phyloP scores from a whole-genome alignment of 2,113 vertebrate genomes.

The Euleptes europaea region DNA sequence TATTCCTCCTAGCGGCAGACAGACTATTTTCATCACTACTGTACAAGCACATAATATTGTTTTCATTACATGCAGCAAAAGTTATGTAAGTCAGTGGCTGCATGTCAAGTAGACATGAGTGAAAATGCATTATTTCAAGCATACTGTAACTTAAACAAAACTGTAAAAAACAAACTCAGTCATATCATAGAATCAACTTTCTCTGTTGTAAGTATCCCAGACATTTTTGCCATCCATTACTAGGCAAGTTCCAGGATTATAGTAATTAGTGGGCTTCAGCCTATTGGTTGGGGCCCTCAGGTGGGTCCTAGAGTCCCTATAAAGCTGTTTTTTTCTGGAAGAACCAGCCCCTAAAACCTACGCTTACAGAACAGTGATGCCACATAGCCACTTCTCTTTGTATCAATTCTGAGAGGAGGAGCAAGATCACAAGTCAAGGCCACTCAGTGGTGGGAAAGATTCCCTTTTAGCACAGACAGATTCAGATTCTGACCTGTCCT shows the following conservation, averaged over 20 bases:
- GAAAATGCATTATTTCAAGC: slow-evolving; percentile 21
- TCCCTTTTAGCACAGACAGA: too few species aligned
- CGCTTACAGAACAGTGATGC: too few species aligned
- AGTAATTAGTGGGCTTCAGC: not conserved
- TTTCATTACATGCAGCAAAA: not conserved
- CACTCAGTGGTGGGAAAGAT: too few species aligned
- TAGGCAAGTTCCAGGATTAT: not conserved
- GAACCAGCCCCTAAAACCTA: too few species aligned
- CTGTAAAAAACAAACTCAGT: not conserved
- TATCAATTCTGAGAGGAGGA: too few species aligned
- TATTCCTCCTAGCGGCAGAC: not conserved
- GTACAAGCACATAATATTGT: not conserved
- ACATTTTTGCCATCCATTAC: not conserved
- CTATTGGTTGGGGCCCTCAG: too few species aligned
- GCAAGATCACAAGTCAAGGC: too few species aligned
- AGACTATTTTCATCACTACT: not conserved
- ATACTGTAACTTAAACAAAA: not conserved
- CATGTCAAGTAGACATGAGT: not conserved
- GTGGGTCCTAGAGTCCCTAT: too few species aligned
- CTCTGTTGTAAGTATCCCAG: not conserved
- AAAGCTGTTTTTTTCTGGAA: too few species aligned
- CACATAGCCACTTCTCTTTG: too few species aligned
- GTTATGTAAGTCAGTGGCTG: not conserved
- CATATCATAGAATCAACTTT: not conserved
- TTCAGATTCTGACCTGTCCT: too few species aligned